phyloP scores from a whole-genome alignment of 1,140 invertebrate species.

The Bacillus rossius region DNA sequence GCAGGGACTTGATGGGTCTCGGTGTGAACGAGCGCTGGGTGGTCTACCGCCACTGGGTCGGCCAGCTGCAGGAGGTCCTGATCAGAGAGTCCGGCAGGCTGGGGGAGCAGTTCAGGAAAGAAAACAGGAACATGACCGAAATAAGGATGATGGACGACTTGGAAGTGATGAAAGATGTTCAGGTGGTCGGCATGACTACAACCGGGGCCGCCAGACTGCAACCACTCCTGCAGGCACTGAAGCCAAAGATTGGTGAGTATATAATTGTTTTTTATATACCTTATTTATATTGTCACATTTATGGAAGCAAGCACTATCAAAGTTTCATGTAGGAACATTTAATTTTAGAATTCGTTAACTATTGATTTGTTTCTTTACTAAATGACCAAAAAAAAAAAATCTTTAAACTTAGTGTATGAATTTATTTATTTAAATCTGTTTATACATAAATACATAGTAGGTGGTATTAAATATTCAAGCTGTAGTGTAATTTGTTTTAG shows the following conservation, averaged over 20 bases:
- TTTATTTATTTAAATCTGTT: no score
- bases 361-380: no score
- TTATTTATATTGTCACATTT: no score
- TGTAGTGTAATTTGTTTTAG: no score
- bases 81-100: conserved; percentile 5
- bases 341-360: no score
- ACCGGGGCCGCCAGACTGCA: conserved; percentile 64
- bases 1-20: not conserved
- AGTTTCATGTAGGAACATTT: no score
- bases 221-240: conserved; percentile 52
- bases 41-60: conserved; percentile 22
- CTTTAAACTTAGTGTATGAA: no score
- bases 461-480: no score
- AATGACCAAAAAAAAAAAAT: no score
- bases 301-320: no score
- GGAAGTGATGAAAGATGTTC: conserved; percentile 12
- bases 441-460: no score
- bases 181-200: conserved; percentile 71
- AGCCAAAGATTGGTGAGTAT: conserved; percentile 26
- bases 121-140: conserved; percentile 31
- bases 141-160: conserved; percentile 36
- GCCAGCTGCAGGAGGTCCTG: conserved; percentile 8
- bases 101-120: conserved; percentile 8
- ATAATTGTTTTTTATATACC: no score
- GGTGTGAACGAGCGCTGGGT: conserved; percentile 12